These are phyloP conservation scores for Dendrocincla tyrannina DNA, from an alignment of 2,797 vertebrate species.

Conservation along the genomic window DNA sequence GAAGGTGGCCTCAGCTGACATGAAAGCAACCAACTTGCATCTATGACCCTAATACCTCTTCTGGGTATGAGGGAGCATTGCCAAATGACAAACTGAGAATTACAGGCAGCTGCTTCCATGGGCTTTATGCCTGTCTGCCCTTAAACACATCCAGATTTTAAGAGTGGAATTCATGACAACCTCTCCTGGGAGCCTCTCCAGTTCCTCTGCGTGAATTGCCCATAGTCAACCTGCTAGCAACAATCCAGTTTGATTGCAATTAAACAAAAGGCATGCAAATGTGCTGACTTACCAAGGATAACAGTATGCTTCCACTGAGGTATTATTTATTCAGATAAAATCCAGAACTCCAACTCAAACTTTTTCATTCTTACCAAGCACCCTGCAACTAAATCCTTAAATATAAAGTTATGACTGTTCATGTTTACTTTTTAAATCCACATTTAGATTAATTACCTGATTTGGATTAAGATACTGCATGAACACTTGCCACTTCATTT, in stretches of 20 bases:
- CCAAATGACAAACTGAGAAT: neutral
- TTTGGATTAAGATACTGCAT: neutral
- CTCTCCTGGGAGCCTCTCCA: neutral
- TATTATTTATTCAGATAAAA: neutral
- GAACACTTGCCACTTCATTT: neutral
- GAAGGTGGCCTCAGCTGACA: neutral
- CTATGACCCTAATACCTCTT: neutral
- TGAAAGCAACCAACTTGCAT: neutral
- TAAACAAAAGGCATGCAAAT: neutral
- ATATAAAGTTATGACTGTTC: neutral
- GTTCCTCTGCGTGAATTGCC: neutral
- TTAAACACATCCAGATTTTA: neutral
- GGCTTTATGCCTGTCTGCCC: neutral
- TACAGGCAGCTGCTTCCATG: neutral
- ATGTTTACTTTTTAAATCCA: neutral
- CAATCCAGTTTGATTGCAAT: neutral
- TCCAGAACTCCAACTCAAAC: neutral
- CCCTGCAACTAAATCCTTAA: neutral
- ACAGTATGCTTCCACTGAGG: neutral
- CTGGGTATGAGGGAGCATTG: neutral
- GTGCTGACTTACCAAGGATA: neutral
- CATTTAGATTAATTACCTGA: neutral
- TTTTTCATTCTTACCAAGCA: neutral
- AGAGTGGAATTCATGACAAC: neutral
- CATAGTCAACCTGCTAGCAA: neutral